A percentile compares a stretch with the other conserved stretches of the same genome.
Evolutionary conservation across 2,797 vertebrate genomes (phyloP).

Genomic region (Neostethus bicornis): DNA sequence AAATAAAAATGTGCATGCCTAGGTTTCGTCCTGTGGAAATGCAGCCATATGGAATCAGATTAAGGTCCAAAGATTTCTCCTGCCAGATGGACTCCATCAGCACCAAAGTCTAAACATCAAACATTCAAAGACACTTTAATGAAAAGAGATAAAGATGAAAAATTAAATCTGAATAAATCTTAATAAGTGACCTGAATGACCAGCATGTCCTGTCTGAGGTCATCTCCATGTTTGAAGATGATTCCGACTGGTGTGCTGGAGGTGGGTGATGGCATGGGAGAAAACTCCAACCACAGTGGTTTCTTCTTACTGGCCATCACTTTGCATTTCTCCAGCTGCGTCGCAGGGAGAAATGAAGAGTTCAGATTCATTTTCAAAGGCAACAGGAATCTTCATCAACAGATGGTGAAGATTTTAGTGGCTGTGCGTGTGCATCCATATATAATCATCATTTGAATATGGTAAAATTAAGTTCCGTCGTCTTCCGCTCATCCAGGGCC

Average conservation of each 20-base stretch:
- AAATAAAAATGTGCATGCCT: slow-evolving; percentile 53
- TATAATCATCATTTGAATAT: too few relatives aligned
- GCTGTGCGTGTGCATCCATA: too few relatives aligned
- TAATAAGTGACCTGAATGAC: slow-evolving; percentile 79
- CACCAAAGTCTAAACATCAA: slow-evolving; percentile 66
- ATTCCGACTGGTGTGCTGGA: slow-evolving; percentile 72
- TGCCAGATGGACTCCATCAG: slow-evolving; percentile 86
- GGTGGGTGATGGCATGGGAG: slow-evolving; percentile 66
- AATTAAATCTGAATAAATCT: not conserved
- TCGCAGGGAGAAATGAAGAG: not conserved
- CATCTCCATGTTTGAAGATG: slow-evolving; percentile 85
- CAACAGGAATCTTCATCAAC: too few relatives aligned
- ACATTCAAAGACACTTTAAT: not conserved
- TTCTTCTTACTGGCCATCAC: slow-evolving; percentile 85
- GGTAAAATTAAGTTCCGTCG: too few relatives aligned
- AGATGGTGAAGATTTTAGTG: too few relatives aligned
- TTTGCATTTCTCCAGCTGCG: slow-evolving; percentile 80
- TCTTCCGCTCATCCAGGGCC: too few relatives aligned
- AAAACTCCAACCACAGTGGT: slow-evolving; percentile 84
- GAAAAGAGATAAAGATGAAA: not conserved
- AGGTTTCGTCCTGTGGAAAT: slow-evolving; percentile 83
- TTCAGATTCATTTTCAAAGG: not conserved
- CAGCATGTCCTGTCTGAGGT: slow-evolving; percentile 86
- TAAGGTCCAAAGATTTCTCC: slow-evolving; percentile 80
- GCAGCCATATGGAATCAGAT: slow-evolving; percentile 83